Conservation (phyloP, 92 coral and sea anemone species). For the Nematostella vectensis region DNA sequence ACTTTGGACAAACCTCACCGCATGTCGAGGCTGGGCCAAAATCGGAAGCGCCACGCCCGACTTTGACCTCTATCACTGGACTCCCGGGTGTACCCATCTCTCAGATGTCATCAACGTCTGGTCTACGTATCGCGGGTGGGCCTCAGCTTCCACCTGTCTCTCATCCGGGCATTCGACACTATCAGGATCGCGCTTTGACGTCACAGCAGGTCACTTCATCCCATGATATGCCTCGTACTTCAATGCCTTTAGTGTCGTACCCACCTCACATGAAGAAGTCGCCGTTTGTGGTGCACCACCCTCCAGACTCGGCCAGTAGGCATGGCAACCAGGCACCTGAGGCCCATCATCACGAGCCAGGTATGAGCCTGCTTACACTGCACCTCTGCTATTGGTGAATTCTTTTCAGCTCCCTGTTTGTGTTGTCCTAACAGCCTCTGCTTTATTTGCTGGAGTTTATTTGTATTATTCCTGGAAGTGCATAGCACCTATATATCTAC, state of each 20-base stretch:
- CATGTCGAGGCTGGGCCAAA: constrained; percentile 3
- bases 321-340: neutral
- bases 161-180: constrained; percentile 25
- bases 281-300: constrained; percentile 15
- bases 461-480: too few relatives aligned
- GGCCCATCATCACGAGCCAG: neutral
- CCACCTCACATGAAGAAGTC: constrained; percentile 4
- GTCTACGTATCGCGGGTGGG: neutral
- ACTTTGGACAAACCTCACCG: constrained; percentile 36
- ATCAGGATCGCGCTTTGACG: constrained; percentile 4
- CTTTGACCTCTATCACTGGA: neutral
- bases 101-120: neutral
- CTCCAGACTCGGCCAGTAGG: constrained; percentile 6
- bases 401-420: too few relatives aligned
- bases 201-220: neutral
- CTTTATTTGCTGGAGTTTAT: too few relatives aligned
- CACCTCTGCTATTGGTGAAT: too few relatives aligned
- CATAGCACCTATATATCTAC: too few relatives aligned
- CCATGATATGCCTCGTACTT: constrained; percentile 11
- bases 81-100: constrained; percentile 8
- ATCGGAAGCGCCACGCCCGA: constrained; percentile 3
- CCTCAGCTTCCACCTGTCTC: constrained; percentile 6
- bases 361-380: too few relatives aligned
- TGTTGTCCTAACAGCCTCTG: too few relatives aligned
- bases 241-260: neutral